phyloP scores from a whole-genome alignment of 2,113 vertebrate genomes.

The Morphnarchus princeps region DNA sequence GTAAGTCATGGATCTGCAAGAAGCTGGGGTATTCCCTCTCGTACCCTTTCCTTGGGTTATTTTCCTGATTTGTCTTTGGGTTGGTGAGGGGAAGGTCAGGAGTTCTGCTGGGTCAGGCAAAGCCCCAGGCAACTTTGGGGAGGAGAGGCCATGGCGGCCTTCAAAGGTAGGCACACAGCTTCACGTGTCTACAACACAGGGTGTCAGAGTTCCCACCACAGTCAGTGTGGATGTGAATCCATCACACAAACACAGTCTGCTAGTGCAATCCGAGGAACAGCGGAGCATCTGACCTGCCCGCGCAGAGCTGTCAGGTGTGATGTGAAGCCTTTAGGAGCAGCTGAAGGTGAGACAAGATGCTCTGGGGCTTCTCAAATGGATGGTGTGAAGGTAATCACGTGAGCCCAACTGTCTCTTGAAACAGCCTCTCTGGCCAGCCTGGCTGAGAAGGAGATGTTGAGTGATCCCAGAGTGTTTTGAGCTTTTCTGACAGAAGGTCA shows the following conservation, averaged over 20 bases:
- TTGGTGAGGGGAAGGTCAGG: neutral
- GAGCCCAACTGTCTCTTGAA: neutral
- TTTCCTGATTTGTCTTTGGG: neutral
- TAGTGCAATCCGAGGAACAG: neutral
- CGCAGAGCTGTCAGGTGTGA: neutral
- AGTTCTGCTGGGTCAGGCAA: neutral
- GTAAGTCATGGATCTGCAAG: slow-evolving; percentile 70
- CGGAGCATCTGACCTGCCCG: neutral
- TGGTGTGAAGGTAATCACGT: rapidly evolving
- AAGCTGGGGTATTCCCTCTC: neutral
- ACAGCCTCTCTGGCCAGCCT: neutral
- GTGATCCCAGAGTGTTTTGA: neutral
- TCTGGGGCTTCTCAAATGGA: neutral
- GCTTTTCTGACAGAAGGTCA: neutral
- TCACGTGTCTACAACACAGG: neutral
- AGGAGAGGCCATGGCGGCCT: neutral
- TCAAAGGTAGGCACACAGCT: neutral
- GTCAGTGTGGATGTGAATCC: neutral
- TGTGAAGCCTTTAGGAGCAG: neutral
- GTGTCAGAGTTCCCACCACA: neutral
- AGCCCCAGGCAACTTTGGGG: neutral
- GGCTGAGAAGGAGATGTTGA: neutral
- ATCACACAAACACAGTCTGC: neutral
- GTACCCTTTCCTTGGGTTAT: neutral
- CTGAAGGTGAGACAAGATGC: neutral